Percentiles rank a stretch among this genome's conserved stretches.
phyloP scores from a whole-genome alignment of 2,888 invertebrate species.

The Idaea aversata region DNA sequence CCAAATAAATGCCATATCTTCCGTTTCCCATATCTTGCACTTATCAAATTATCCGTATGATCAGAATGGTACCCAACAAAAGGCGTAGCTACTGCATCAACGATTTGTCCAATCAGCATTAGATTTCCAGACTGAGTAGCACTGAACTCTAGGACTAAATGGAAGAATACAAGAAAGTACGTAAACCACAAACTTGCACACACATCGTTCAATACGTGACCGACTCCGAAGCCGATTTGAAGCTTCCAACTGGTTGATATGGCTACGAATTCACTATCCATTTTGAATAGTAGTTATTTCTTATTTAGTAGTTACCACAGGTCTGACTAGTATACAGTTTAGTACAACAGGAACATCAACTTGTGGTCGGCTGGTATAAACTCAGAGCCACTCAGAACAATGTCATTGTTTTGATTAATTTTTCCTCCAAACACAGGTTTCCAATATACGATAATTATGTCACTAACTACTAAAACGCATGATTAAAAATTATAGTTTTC shows the following conservation, averaged over 20 bases:
- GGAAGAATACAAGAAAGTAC: slow-evolving; percentile 91
- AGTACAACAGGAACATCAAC: neutral
- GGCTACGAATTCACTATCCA: slow-evolving; percentile 73
- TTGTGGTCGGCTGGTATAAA: neutral
- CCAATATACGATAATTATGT: too few relatives aligned
- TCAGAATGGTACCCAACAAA: slow-evolving; percentile 93
- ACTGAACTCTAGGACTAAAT: slow-evolving; percentile 79
- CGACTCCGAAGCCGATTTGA: slow-evolving; percentile 85
- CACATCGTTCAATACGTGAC: slow-evolving; percentile 94
- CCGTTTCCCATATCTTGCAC: slow-evolving; percentile 87
- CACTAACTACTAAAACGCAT: too few relatives aligned
- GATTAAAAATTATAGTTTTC: too few relatives aligned
- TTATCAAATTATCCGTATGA: slow-evolving; percentile 82
- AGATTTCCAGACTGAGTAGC: slow-evolving; percentile 81
- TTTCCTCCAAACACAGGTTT: too few relatives aligned
- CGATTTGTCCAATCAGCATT: slow-evolving; percentile 90
- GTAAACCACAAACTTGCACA: slow-evolving; percentile 97
- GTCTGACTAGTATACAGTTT: neutral
- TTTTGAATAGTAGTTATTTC: slow-evolving; percentile 24
- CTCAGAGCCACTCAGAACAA: neutral
- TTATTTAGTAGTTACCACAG: neutral
- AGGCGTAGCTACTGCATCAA: slow-evolving; percentile 92
- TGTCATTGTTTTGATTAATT: too few relatives aligned
- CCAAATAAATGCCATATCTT: slow-evolving; percentile 95
- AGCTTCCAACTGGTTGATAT: slow-evolving; percentile 66